Percentiles rank a stretch among this genome's conserved stretches.
Evolutionary conservation across 2,113 vertebrate species (phyloP).

Genomic region (Hippoglossus stenolepis): DNA sequence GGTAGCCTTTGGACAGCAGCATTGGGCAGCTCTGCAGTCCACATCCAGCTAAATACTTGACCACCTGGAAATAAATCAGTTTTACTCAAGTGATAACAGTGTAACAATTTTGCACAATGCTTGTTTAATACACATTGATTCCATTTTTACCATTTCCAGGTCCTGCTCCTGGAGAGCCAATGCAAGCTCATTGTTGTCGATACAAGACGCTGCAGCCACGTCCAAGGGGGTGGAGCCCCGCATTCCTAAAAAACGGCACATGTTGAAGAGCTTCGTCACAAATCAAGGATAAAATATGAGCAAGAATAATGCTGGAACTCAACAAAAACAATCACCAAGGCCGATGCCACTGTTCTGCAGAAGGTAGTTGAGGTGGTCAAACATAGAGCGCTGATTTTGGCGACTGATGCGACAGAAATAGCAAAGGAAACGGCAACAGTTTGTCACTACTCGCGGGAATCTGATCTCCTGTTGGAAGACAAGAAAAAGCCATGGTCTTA

Average conservation of each 20-base stretch:
- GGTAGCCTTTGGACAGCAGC: slow-evolving; percentile 92
- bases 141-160: slow-evolving; percentile 88
- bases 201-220: slow-evolving; percentile 93
- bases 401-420: slow-evolving; percentile 96
- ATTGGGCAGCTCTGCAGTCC: slow-evolving; percentile 94
- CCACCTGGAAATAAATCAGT: slow-evolving; percentile 81
- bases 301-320: background rate
- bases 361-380: slow-evolving; percentile 93
- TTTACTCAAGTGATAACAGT: background rate
- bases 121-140: background rate
- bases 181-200: slow-evolving; percentile 95
- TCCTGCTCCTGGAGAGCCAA: slow-evolving; percentile 94
- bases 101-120: background rate
- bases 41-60: slow-evolving; percentile 92
- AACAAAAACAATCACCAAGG: slow-evolving; percentile 81
- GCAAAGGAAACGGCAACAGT: slow-evolving; percentile 94
- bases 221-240: slow-evolving; percentile 93
- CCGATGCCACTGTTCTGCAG: slow-evolving; percentile 94
- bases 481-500: background rate
- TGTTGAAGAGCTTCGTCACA: background rate
- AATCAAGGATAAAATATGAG: background rate
- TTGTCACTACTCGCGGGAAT: slow-evolving; percentile 95
- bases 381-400: slow-evolving; percentile 95
- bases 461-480: slow-evolving; percentile 87
- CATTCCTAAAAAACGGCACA: slow-evolving; percentile 84